Evolutionary conservation across 1,140 invertebrate genomes (phyloP).

Genomic region (Lepidurus packardi): DNA sequence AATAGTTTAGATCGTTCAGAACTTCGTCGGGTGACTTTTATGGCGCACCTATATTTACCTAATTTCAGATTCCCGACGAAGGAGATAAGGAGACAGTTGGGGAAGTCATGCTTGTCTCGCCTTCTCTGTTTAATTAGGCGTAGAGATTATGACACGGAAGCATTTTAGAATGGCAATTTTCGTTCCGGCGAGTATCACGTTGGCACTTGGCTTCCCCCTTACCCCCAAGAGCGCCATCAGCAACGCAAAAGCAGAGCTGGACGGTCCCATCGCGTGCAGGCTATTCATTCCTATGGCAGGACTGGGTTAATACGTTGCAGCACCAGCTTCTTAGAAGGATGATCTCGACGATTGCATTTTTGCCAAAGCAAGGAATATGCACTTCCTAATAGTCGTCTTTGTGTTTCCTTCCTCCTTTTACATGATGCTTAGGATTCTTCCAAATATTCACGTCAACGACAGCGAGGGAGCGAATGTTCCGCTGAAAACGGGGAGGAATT

Average conservation of each 20-base stretch:
- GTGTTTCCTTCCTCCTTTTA: neutral
- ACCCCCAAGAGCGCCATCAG: neutral
- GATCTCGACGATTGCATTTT: too few relatives aligned
- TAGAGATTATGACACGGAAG: neutral
- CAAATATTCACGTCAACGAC: neutral
- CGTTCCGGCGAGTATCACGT: neutral
- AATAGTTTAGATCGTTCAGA: neutral
- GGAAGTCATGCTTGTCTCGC: neutral
- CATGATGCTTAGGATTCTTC: too few relatives aligned
- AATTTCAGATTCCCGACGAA: neutral
- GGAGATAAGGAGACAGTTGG: neutral
- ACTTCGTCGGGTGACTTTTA: neutral
- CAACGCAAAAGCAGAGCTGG: neutral
- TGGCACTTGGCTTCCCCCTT: neutral
- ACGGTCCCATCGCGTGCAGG: neutral
- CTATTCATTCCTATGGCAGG: neutral
- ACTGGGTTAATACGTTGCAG: neutral
- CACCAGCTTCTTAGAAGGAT: neutral
- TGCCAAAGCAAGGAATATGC: neutral
- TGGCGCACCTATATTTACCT: neutral
- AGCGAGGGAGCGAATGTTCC: neutral
- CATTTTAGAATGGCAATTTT: neutral
- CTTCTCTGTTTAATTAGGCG: constrained; percentile 4
- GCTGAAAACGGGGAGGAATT: neutral
- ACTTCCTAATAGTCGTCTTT: neutral